phyloP scores from a whole-genome alignment of 2,113 vertebrate species.

The Coptodon rendalli region DNA sequence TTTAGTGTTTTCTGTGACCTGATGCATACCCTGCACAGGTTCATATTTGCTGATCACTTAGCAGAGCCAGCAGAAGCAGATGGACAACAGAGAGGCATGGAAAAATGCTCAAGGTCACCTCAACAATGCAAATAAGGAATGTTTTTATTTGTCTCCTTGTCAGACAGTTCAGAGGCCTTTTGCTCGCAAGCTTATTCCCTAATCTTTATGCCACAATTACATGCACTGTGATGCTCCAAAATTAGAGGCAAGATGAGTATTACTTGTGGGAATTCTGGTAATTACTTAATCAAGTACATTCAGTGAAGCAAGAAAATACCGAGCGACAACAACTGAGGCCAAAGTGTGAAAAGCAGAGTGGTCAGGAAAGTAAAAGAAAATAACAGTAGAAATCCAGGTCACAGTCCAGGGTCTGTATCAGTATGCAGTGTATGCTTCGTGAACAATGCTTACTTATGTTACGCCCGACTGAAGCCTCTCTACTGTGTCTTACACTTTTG shows the following conservation, averaged over 20 bases:
- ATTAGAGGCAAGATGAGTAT: background rate
- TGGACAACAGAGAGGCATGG: background rate
- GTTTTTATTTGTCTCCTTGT: background rate
- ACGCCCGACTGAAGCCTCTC: background rate
- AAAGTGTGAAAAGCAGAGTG: background rate
- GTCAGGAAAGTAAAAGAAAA: background rate
- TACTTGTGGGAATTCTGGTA: background rate
- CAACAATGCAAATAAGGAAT: background rate
- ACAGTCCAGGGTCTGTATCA: background rate
- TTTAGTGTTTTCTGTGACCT: background rate
- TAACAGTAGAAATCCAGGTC: background rate
- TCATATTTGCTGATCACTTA: background rate
- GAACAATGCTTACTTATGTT: background rate
- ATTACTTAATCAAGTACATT: background rate
- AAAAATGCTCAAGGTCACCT: background rate
- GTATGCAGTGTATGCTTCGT: background rate
- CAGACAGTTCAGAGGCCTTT: background rate
- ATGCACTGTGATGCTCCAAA: background rate
- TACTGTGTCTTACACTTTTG: background rate
- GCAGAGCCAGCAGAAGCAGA: background rate
- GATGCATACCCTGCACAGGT: background rate
- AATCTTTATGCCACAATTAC: background rate
- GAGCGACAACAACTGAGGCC: background rate
- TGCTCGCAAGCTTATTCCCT: background rate
- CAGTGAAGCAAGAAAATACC: background rate